phyloP scores from a whole-genome alignment of 1,140 invertebrate species.

The Solenopsis invicta region DNA sequence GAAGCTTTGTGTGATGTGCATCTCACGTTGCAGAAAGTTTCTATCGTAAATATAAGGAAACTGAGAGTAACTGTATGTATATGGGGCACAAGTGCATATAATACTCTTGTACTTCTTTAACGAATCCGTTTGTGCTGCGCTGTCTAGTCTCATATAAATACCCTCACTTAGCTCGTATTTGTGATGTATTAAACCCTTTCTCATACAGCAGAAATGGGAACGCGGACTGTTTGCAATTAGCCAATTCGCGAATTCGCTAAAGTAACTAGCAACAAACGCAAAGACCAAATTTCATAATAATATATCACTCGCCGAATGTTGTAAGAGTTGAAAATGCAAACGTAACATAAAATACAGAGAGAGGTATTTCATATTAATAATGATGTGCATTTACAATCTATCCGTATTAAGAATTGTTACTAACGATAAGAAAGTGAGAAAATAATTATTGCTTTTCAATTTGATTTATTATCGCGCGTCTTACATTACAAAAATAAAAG shows the following conservation, averaged over 20 bases:
- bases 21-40: constrained; percentile 25
- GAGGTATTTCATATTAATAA: neutral
- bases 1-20: constrained; percentile 22
- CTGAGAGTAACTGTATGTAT: neutral
- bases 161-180: constrained; percentile 16
- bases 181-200: constrained; percentile 24
- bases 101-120: constrained; percentile 31
- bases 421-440: neutral
- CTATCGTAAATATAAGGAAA: constrained; percentile 2
- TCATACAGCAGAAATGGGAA: neutral
- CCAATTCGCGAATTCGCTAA: constrained; percentile 2
- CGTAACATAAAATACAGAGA: neutral
- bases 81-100: neutral
- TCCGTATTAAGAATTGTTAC: neutral
- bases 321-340: neutral
- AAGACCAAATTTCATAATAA: neutral
- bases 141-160: constrained; percentile 30
- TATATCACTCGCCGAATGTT: neutral
- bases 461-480: neutral
- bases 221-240: constrained; percentile 6
- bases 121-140: constrained; percentile 14
- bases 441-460: neutral
- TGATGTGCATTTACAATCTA: neutral
- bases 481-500: constrained; percentile 5
- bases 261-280: neutral